phyloP scores from a whole-genome alignment of 2,113 vertebrate genomes.

The Notothenia rossii region DNA sequence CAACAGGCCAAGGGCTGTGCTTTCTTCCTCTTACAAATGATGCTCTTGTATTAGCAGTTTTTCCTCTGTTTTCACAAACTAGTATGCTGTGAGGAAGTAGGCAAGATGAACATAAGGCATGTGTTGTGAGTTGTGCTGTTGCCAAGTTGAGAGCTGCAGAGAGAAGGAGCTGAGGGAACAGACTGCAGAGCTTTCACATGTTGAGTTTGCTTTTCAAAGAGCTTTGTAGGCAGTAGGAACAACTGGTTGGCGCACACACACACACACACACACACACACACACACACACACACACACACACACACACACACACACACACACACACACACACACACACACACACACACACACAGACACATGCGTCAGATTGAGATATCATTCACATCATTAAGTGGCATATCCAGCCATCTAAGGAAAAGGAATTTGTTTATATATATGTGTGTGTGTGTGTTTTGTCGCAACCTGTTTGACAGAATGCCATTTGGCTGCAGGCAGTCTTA shows the following conservation, averaged over 20 bases:
- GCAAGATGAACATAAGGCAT: background rate
- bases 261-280: background rate
- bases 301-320: background rate
- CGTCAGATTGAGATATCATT: background rate
- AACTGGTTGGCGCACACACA: constrained; percentile 1
- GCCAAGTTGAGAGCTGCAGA: background rate
- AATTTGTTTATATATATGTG: background rate
- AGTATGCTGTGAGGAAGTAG: background rate
- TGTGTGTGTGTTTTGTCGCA: constrained; percentile 5
- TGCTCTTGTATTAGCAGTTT: background rate
- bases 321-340: background rate
- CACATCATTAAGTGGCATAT: background rate
- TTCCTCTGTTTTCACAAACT: background rate
- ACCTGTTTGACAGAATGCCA: constrained; percentile 48
- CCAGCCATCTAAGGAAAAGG: constrained; percentile 3
- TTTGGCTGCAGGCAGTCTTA: constrained; percentile 3
- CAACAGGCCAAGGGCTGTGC: constrained; percentile 21
- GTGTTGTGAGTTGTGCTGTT: constrained; percentile 6
- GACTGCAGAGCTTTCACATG: constrained; percentile 7
- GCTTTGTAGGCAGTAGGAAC: background rate
- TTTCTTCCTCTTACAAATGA: constrained; percentile 25
- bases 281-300: constrained; percentile 5
- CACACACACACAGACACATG: background rate
- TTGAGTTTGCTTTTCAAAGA: constrained; percentile 23
- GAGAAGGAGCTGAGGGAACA: background rate